These are phyloP conservation scores for Sinocyclocheilus anshuiensis DNA, from an alignment of 2,113 vertebrate species.

Conservation along the genomic window DNA sequence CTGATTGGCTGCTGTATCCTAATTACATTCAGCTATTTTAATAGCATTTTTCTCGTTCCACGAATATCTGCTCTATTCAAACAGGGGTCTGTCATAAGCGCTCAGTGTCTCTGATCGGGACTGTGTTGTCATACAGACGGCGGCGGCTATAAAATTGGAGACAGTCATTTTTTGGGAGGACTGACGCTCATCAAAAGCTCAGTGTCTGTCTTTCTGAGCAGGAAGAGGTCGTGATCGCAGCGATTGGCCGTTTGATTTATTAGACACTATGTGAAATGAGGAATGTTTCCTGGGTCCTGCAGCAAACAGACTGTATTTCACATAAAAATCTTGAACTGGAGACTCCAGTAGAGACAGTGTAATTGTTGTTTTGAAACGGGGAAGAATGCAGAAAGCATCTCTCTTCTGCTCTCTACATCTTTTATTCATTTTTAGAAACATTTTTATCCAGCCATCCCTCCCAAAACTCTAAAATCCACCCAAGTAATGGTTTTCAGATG, in stretches of 20 bases:
- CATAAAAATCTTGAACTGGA: conserved; percentile 42
- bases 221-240: conserved; percentile 32
- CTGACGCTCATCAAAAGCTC: conserved; percentile 36
- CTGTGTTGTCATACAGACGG: conserved; percentile 46
- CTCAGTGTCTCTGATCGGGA: conserved; percentile 24
- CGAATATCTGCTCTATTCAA: conserved; percentile 34
- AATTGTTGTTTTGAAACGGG: conserved; percentile 42
- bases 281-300: conserved; percentile 49
- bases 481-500: conserved; percentile 22
- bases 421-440: conserved; percentile 17
- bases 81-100: conserved; percentile 23
- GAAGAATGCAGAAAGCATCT: conserved; percentile 35
- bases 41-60: conserved; percentile 37
- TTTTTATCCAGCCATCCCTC: not conserved
- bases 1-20: conserved; percentile 35
- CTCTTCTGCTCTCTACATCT: not conserved
- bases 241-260: conserved; percentile 50
- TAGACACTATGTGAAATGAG: conserved; percentile 37
- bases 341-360: conserved; percentile 26
- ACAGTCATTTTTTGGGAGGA: conserved; percentile 42
- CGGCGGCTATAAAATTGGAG: conserved; percentile 56
- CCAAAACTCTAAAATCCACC: not conserved
- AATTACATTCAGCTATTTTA: conserved; percentile 34
- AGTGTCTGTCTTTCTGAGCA: conserved; percentile 19
- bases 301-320: conserved; percentile 28